phyloP scores from a whole-genome alignment of 1,140 invertebrate species.

The Camponotus pennsylvanicus region DNA sequence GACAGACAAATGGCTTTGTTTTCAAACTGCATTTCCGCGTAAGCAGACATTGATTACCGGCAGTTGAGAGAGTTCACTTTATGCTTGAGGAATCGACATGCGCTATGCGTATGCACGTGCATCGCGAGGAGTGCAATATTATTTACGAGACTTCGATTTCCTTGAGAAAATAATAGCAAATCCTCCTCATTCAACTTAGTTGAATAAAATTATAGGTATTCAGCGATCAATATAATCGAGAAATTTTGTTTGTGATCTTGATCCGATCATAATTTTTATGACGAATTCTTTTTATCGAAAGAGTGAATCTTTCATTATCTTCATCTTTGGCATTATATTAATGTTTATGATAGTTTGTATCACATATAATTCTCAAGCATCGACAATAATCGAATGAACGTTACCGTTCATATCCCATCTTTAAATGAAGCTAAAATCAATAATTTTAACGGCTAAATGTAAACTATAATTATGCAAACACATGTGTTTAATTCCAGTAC shows the following conservation, averaged over 20 bases:
- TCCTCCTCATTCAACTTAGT: conserved; percentile 12
- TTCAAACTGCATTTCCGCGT: conserved; percentile 41
- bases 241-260: conserved; percentile 1
- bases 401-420: background rate
- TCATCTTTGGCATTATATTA: background rate
- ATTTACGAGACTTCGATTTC: conserved; percentile 35
- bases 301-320: background rate
- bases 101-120: background rate
- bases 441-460: background rate
- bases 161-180: background rate
- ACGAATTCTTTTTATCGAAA: background rate
- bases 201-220: background rate
- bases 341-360: too few species aligned
- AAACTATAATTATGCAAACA: conserved; percentile 11
- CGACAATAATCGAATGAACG: background rate
- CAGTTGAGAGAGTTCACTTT: conserved; percentile 29
- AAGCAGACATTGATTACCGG: conserved; percentile 66
- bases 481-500: background rate
- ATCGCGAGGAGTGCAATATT: conserved; percentile 31
- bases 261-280: background rate
- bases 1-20: conserved; percentile 69
- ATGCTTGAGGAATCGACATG: background rate
- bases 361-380: background rate
- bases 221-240: background rate
- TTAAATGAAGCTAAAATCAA: conserved; percentile 14